These are phyloP conservation scores for Limosa lapponica DNA, from an alignment of 2,797 vertebrate genomes.

Conservation along the genomic window DNA sequence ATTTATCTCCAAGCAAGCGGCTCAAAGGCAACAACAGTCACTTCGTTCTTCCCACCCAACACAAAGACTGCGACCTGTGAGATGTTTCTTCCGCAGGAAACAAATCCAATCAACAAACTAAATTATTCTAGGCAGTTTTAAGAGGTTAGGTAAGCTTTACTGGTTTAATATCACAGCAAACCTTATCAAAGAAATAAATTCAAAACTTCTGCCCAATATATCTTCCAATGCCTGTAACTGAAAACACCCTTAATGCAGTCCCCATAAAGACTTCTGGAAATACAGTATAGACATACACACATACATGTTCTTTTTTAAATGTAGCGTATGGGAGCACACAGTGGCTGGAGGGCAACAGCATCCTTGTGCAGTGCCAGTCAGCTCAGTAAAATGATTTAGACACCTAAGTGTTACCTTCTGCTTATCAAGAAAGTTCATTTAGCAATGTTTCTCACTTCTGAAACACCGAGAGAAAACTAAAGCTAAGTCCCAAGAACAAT, in stretches of 20 bases:
- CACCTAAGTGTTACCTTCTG: not conserved
- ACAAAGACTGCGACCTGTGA: not conserved
- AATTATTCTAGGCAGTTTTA: not conserved
- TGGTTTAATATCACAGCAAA: not conserved
- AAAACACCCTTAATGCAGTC: not conserved
- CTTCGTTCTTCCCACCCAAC: not conserved
- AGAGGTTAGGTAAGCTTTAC: not conserved
- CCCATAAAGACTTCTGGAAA: not conserved
- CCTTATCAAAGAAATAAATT: not conserved
- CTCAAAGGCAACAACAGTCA: not conserved
- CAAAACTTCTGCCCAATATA: not conserved
- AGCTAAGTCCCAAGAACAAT: not conserved
- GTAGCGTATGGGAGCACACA: accelerated
- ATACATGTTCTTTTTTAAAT: not conserved
- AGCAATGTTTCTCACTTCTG: not conserved
- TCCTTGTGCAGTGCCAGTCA: not conserved
- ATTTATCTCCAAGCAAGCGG: not conserved
- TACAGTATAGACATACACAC: accelerated
- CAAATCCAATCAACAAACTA: not conserved
- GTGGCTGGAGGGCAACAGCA: not conserved
- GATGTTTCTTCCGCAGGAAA: not conserved
- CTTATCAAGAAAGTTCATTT: not conserved
- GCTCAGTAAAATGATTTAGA: not conserved
- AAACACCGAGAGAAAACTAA: not conserved
- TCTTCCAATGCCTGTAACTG: not conserved